phyloP scores from a whole-genome alignment of 2,888 invertebrate genomes.

The Sarcophaga caerulescens region DNA sequence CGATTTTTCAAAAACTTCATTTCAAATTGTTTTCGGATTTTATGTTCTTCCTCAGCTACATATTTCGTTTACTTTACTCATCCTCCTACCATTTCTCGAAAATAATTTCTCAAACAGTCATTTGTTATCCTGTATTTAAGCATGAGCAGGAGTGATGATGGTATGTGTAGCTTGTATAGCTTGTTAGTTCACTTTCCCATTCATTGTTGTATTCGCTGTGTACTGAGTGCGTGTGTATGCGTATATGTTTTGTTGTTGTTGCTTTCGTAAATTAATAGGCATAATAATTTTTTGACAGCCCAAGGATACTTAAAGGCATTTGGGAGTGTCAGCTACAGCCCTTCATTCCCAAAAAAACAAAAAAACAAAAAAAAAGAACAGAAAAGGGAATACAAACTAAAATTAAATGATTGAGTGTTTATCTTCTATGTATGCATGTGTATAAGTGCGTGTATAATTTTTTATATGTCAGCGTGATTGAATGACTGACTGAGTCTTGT shows the following conservation, averaged over 20 bases:
- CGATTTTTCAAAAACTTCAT: slow-evolving; percentile 48
- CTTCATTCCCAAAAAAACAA: slow-evolving; percentile 48
- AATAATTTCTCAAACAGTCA: slow-evolving; percentile 55
- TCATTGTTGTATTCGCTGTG: neutral
- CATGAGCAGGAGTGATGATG: neutral
- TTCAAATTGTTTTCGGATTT: slow-evolving; percentile 46
- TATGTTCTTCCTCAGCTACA: neutral
- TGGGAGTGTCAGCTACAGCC: slow-evolving; percentile 68
- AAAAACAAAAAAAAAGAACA: neutral
- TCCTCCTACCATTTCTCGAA: no score
- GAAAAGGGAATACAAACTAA: slow-evolving; percentile 14
- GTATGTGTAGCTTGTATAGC: neutral
- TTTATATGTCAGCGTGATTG: slow-evolving; percentile 65
- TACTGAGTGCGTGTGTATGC: slow-evolving; percentile 20
- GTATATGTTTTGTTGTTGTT: slow-evolving; percentile 23
- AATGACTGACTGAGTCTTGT: slow-evolving; percentile 71
- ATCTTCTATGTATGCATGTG: slow-evolving; percentile 34
- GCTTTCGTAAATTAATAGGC: slow-evolving; percentile 76
- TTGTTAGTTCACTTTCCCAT: slow-evolving; percentile 19
- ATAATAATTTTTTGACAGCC: slow-evolving; percentile 80
- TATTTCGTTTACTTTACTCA: no score
- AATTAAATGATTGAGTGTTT: slow-evolving; percentile 64
- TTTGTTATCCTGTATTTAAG: slow-evolving; percentile 57
- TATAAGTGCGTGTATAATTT: slow-evolving; percentile 18
- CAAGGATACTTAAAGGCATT: slow-evolving; percentile 76